Evolutionary conservation across 2,888 invertebrate species (phyloP).

Genomic region (Tachina grossa): DNA sequence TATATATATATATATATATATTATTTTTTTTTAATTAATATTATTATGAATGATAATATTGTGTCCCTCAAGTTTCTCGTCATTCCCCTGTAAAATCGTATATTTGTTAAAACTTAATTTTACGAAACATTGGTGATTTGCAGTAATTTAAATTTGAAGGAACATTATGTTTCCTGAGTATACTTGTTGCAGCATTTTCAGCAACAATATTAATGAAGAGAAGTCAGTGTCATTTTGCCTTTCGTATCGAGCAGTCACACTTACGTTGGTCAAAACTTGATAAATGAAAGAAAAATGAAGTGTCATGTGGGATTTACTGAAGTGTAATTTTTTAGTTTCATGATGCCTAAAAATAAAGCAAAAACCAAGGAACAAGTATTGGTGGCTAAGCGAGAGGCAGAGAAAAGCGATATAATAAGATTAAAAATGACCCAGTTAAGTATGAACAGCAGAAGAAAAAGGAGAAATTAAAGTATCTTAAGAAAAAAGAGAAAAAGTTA

Average conservation of each 20-base stretch:
- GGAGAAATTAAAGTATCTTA: constrained; percentile 21
- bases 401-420: constrained; percentile 19
- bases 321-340: neutral
- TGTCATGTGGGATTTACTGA: constrained; percentile 7
- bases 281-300: no score
- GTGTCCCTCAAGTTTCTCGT: neutral
- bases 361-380: no score
- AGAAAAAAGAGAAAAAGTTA: constrained; percentile 2
- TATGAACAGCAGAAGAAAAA: constrained; percentile 29
- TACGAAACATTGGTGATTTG: neutral
- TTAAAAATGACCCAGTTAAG: constrained; percentile 15
- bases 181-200: constrained; percentile 15
- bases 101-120: neutral
- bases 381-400: constrained; percentile 3
- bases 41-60: neutral
- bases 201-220: constrained; percentile 9
- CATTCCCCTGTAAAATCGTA: neutral
- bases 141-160: no score
- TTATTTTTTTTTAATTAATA: constrained; percentile 5
- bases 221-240: constrained; percentile 14
- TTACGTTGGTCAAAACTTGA: neutral
- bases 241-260: constrained; percentile 1
- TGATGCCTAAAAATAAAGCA: no score
- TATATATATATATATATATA: no score
- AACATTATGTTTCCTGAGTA: neutral